These are phyloP conservation scores for Cassiopea xamachana DNA, from an alignment of 30 jellyfish, hydroid and myxozoan species.

Conservation along the genomic window DNA sequence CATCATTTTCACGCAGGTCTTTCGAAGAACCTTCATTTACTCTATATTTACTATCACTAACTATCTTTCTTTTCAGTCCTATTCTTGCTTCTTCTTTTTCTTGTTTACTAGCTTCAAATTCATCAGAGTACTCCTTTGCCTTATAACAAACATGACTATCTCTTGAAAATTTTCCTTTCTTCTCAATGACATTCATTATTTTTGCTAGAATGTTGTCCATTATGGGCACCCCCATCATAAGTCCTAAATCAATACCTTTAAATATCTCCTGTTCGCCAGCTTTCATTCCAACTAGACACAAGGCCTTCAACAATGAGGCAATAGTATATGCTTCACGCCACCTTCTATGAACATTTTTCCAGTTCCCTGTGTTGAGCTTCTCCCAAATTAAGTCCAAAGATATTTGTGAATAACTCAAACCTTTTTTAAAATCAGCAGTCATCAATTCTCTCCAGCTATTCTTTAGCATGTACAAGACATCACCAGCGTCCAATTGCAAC, in stretches of 20 bases:
- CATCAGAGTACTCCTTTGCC: not conserved
- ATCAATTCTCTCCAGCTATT: slow-evolving; percentile 33
- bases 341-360: slow-evolving; percentile 83
- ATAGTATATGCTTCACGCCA: slow-evolving; percentile 88
- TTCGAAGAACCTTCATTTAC: too few relatives aligned
- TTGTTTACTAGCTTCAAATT: not conserved
- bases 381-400: slow-evolving; percentile 88
- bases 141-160: not conserved
- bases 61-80: not conserved
- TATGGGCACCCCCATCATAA: slow-evolving; percentile 96
- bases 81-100: not conserved
- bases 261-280: slow-evolving; percentile 29
- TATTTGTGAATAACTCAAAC: slow-evolving; percentile 38
- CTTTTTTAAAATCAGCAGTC: slow-evolving; percentile 22
- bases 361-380: slow-evolving; percentile 88
- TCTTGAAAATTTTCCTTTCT: not conserved
- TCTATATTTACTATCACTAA: too few relatives aligned
- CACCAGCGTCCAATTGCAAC: not conserved
- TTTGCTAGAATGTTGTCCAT: slow-evolving; percentile 69
- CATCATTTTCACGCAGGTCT: not conserved
- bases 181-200: slow-evolving; percentile 38
- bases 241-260: slow-evolving; percentile 86
- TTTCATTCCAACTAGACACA: slow-evolving; percentile 44
- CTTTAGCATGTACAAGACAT: slow-evolving; percentile 21
- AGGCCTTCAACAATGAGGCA: slow-evolving; percentile 71